Conservation (phyloP, 1,140 invertebrate species). For the Goniozus legneri region DNA sequence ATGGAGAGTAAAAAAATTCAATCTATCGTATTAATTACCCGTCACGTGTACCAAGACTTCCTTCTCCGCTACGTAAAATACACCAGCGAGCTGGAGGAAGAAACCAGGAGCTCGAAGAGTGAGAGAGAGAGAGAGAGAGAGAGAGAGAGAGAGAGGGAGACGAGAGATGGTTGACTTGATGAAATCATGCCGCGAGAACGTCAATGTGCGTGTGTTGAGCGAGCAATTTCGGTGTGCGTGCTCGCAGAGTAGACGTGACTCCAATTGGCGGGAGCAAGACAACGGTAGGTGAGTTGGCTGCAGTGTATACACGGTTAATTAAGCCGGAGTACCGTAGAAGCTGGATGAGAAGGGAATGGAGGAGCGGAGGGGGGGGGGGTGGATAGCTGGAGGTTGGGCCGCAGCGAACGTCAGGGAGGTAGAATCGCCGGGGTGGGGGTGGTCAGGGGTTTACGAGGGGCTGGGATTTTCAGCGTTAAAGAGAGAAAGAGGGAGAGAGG, state of each 20-base stretch:
- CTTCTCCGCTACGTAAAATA: too few species aligned
- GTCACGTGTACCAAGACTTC: too few species aligned
- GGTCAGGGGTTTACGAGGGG: too few species aligned
- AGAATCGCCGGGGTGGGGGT: too few species aligned
- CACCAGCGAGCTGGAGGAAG: too few species aligned
- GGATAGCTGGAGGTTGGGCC: too few species aligned
- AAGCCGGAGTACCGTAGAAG: conserved; percentile 43
- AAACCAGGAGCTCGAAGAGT: neutral
- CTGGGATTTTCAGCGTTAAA: neutral
- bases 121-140: conserved; percentile 7
- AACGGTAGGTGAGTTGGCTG: conserved; percentile 46
- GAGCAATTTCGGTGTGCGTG: conserved; percentile 22
- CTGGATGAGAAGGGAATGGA: too few species aligned
- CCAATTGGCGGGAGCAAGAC: conserved; percentile 51
- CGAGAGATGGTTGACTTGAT: conserved; percentile 49
- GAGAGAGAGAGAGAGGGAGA: conserved; percentile 10
- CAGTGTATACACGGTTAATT: conserved; percentile 55
- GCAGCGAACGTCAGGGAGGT: too few species aligned
- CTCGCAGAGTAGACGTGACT: conserved; percentile 17
- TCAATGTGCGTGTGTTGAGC: too few species aligned
- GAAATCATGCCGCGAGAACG: conserved; percentile 51
- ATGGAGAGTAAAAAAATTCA: neutral
- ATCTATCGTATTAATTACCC: too few species aligned
- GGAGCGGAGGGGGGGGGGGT: conserved; percentile 13
- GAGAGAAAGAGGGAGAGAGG: conserved; percentile 5